A percentile compares a stretch with the other conserved stretches of the same genome.
phyloP scores from a whole-genome alignment of 2,113 vertebrate genomes.

The Microcebus tavaratra region DNA sequence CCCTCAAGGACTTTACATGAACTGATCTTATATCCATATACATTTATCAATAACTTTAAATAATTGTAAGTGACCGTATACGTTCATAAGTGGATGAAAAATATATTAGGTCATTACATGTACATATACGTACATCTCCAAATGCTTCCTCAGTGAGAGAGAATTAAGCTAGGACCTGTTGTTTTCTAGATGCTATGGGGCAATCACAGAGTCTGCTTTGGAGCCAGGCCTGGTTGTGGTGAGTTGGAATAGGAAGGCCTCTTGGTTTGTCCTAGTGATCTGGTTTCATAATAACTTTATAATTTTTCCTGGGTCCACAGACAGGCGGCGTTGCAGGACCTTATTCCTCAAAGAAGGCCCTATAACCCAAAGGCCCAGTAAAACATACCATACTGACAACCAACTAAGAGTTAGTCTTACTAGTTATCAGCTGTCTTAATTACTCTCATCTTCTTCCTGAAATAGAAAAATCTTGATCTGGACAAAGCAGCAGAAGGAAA shows the following conservation, averaged over 20 bases:
- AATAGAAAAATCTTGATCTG: neutral
- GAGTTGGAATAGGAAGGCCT: constrained; percentile 69
- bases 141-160: neutral
- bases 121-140: neutral
- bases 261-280: constrained; percentile 76
- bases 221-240: constrained; percentile 28
- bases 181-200: neutral
- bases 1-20: neutral
- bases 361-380: constrained; percentile 16
- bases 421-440: neutral
- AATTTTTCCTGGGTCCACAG: constrained; percentile 70
- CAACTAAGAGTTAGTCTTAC: neutral
- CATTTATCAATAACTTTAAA: neutral
- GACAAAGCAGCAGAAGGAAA: constrained; percentile 20
- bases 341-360: constrained; percentile 49
- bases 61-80: neutral
- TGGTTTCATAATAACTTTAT: constrained; percentile 78
- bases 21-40: neutral
- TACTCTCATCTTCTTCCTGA: neutral
- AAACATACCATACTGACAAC: constrained; percentile 16
- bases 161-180: neutral
- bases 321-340: constrained; percentile 77
- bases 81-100: neutral
- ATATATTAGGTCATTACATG: neutral
- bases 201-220: neutral